A percentile compares a stretch with the other conserved stretches of the same genome.
phyloP scores from a whole-genome alignment of 2,113 vertebrate species.

The Psammodynastes pulverulentus region DNA sequence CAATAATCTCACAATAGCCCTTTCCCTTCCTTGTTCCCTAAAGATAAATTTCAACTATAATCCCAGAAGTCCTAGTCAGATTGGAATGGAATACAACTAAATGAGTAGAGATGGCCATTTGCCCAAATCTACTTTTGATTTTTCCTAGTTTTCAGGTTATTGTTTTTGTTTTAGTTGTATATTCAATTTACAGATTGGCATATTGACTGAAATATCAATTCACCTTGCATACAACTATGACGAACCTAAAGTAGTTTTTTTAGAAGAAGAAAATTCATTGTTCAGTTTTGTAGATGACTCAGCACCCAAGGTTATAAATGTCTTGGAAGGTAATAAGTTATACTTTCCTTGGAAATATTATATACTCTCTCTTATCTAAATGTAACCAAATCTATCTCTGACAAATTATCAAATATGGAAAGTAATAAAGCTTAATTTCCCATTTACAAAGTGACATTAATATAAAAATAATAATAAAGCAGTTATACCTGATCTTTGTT shows the following conservation, averaged over 20 bases:
- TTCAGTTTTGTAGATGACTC: not conserved
- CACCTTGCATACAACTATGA: not conserved
- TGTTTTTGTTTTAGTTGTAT: too few relatives aligned
- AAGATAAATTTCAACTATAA: not conserved
- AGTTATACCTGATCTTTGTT: not conserved
- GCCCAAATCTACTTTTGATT: not conserved
- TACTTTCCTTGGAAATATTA: not conserved
- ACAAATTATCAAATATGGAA: slow-evolving; percentile 1
- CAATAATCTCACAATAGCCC: not conserved
- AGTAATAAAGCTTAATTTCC: not conserved
- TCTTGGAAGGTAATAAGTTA: not conserved
- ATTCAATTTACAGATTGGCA: not conserved
- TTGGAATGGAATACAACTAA: not conserved
- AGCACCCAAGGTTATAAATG: not conserved
- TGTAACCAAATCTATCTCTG: not conserved
- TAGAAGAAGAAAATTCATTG: not conserved
- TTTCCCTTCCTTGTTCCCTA: not conserved
- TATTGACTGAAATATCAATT: not conserved
- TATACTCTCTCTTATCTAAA: not conserved
- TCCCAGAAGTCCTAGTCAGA: not conserved
- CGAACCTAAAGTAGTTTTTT: not conserved
- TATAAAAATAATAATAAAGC: not conserved
- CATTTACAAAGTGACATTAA: not conserved
- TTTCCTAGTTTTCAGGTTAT: not conserved
- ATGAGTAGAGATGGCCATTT: not conserved